Conservation (phyloP, 2,797 vertebrate genomes). For the Danionella dracula region DNA sequence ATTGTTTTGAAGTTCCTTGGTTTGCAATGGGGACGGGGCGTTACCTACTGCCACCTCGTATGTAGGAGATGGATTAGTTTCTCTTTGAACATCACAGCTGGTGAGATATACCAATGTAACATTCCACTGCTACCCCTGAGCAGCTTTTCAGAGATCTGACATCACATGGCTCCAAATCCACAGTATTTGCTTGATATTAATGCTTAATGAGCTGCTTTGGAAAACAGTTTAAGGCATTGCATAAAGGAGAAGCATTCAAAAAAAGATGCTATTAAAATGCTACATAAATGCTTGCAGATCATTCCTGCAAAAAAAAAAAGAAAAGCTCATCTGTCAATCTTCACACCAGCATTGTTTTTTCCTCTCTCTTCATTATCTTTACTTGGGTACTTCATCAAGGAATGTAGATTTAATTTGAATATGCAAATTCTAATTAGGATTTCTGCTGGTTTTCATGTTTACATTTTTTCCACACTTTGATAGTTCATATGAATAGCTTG, state of each 20-base stretch:
- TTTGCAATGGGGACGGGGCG: background rate
- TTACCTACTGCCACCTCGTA: slow-evolving; percentile 5
- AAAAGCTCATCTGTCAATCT: slow-evolving; percentile 25
- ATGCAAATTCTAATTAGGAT: slow-evolving; percentile 45
- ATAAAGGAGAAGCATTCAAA: slow-evolving; percentile 24
- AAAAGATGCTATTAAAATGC: slow-evolving; percentile 15
- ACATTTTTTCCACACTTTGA: slow-evolving; percentile 12
- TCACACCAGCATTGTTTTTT: slow-evolving; percentile 6
- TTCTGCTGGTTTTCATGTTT: background rate
- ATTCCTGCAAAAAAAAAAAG: background rate
- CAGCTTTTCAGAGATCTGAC: slow-evolving; percentile 6
- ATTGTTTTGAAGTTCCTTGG: background rate
- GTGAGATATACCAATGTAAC: slow-evolving; percentile 27
- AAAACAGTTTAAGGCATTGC: background rate
- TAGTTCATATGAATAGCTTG: slow-evolving; percentile 31
- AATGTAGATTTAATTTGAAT: slow-evolving; percentile 39
- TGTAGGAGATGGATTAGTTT: slow-evolving; percentile 8
- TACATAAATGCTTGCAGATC: slow-evolving; percentile 2
- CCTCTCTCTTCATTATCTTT: slow-evolving; percentile 27
- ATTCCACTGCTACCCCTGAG: slow-evolving; percentile 5
- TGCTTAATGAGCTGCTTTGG: background rate
- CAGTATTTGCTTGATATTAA: background rate
- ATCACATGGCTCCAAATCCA: background rate
- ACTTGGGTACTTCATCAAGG: slow-evolving; percentile 17
- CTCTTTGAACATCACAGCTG: slow-evolving; percentile 6